These are phyloP conservation scores for Potorous gilbertii DNA, from an alignment of 2,797 vertebrate species.

Conservation along the genomic window DNA sequence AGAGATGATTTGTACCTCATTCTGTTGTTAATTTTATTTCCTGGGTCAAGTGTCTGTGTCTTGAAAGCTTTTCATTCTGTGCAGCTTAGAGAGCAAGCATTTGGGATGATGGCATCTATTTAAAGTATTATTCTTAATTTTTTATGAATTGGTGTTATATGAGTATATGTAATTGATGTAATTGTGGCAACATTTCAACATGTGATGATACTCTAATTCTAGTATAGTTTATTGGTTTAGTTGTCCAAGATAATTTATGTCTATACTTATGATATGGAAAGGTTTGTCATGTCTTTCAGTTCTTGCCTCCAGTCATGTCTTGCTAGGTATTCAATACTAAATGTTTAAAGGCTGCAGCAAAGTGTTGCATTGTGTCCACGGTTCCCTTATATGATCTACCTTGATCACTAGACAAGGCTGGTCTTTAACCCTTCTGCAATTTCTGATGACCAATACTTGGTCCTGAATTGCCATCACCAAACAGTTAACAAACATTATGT, in stretches of 20 bases:
- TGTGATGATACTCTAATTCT: background rate
- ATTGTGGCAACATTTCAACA: background rate
- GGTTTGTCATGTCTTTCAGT: background rate
- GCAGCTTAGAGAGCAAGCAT: background rate
- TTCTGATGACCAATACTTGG: background rate
- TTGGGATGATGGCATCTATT: background rate
- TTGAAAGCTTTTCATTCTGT: background rate
- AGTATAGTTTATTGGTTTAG: background rate
- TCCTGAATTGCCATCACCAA: background rate
- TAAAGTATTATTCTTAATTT: background rate
- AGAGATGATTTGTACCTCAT: background rate
- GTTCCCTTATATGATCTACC: background rate
- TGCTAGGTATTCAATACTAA: background rate
- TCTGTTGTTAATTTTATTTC: background rate
- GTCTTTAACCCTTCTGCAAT: background rate
- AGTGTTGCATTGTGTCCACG: background rate
- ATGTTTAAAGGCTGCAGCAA: background rate
- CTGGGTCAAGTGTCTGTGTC: background rate
- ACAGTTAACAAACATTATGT: background rate
- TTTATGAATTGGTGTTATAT: background rate
- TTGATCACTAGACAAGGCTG: background rate
- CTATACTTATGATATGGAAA: background rate
- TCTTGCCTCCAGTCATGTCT: background rate
- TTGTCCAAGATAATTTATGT: background rate
- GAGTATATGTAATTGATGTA: background rate